Percentiles rank a stretch among this genome's conserved stretches.
phyloP scores from a whole-genome alignment of 64 coral and sea anemone species.

The Montipora cactus region DNA sequence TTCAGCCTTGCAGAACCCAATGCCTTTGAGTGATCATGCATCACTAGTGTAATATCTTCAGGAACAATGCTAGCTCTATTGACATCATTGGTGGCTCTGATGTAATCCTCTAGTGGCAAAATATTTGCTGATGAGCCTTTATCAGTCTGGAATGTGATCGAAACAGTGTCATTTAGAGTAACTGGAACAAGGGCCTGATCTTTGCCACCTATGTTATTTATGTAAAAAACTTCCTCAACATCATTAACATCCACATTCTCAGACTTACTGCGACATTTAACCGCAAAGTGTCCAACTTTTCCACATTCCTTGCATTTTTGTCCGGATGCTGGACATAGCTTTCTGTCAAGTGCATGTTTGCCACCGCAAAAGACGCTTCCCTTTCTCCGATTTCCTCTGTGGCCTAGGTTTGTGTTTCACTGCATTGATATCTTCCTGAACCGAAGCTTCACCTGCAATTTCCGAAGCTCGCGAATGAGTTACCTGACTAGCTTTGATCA shows the following conservation, averaged over 20 bases:
- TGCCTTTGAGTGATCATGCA: no score
- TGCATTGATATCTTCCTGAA: no score
- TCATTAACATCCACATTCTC: slow-evolving; percentile 37
- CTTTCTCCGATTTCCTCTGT: slow-evolving; percentile 10
- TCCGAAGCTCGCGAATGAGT: slow-evolving; percentile 49
- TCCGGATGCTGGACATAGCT: slow-evolving; percentile 33
- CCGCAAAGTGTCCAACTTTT: slow-evolving; percentile 60
- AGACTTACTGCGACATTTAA: slow-evolving; percentile 54
- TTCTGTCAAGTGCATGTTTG: slow-evolving; percentile 47
- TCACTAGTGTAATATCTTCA: slow-evolving; percentile 41
- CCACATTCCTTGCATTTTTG: slow-evolving; percentile 56
- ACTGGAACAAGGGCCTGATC: slow-evolving; percentile 55
- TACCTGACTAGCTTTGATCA: slow-evolving; percentile 50
- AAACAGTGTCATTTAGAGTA: slow-evolving; percentile 27
- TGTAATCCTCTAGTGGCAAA: slow-evolving; percentile 67
- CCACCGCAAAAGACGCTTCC: slow-evolving; percentile 47
- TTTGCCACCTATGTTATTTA: slow-evolving; percentile 49
- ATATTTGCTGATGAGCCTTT: slow-evolving; percentile 57
- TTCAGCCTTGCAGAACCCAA: no score
- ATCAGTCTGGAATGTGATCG: slow-evolving; percentile 59
- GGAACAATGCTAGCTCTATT: slow-evolving; percentile 38
- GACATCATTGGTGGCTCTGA: slow-evolving; percentile 46
- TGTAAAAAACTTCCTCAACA: slow-evolving; percentile 56
- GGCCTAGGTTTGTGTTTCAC: background rate
- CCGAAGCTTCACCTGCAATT: slow-evolving; percentile 8